These are phyloP conservation scores for Suillia variegata DNA, from an alignment of 2,888 invertebrate species.

Conservation along the genomic window DNA sequence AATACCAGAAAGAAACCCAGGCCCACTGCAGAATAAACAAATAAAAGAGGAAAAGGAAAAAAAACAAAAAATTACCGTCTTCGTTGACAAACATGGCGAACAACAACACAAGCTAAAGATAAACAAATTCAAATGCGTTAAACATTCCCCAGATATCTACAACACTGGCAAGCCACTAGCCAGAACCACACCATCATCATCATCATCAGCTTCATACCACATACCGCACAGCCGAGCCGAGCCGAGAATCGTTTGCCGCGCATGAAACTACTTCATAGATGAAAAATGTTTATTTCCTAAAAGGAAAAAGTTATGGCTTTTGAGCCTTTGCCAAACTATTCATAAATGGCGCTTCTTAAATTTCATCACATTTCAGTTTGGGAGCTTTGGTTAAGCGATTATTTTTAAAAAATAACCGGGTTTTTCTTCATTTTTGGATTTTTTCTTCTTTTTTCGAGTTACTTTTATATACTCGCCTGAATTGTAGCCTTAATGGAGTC, in stretches of 20 bases:
- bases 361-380: neutral
- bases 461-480: too few species aligned
- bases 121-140: slow-evolving; percentile 45
- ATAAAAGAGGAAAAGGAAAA: too few species aligned
- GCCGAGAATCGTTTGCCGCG: slow-evolving; percentile 32
- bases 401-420: too few species aligned
- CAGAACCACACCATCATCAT: too few species aligned
- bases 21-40: slow-evolving; percentile 28
- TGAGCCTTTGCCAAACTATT: slow-evolving; percentile 5
- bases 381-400: neutral
- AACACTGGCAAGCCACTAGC: slow-evolving; percentile 41
- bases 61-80: slow-evolving; percentile 38
- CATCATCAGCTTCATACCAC: too few species aligned
- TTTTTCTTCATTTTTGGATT: too few species aligned
- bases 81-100: slow-evolving; percentile 38
- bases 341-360: slow-evolving; percentile 13
- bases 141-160: slow-evolving; percentile 17
- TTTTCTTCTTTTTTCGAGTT: too few species aligned
- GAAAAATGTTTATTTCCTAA: slow-evolving; percentile 10
- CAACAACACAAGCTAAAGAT: too few species aligned
- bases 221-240: slow-evolving; percentile 24
- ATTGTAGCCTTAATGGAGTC: too few species aligned
- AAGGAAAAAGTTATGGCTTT: slow-evolving; percentile 7
- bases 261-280: slow-evolving; percentile 13
- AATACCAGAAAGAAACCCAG: slow-evolving; percentile 10